These are phyloP conservation scores for Luperina testacea DNA, from an alignment of 2,888 invertebrate genomes.

Conservation along the genomic window DNA sequence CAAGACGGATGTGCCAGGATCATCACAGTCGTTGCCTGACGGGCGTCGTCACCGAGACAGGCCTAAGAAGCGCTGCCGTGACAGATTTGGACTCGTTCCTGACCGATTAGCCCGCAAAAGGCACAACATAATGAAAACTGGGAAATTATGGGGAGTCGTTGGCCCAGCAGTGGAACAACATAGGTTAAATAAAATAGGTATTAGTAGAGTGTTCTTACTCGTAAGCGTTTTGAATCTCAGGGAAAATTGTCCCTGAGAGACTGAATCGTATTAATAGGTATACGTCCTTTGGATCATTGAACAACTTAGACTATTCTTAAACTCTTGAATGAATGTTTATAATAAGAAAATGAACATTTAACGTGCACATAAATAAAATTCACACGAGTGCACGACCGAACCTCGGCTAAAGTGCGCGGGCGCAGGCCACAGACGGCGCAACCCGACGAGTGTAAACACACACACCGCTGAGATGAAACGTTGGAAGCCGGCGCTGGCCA, in stretches of 20 bases:
- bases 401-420: conserved; percentile 72
- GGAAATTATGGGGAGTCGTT: not conserved
- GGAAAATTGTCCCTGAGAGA: not conserved
- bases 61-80: not conserved
- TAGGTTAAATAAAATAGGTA: not conserved
- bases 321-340: conserved; percentile 7
- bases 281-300: not conserved
- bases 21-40: not conserved
- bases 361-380: conserved; percentile 70
- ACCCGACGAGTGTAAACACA: conserved; percentile 80
- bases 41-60: not conserved
- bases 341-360: conserved; percentile 12
- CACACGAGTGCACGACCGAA: conserved; percentile 73
- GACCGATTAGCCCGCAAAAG: not conserved
- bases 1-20: not conserved
- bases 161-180: not conserved
- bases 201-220: not conserved
- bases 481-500: conserved; percentile 87
- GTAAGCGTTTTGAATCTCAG: not conserved
- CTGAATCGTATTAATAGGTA: not conserved
- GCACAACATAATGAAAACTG: not conserved
- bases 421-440: conserved; percentile 72
- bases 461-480: conserved; percentile 77
- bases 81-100: not conserved
- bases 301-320: not conserved